These are phyloP conservation scores for Crenichthys baileyi DNA, from an alignment of 2,797 vertebrate species.

Conservation along the genomic window DNA sequence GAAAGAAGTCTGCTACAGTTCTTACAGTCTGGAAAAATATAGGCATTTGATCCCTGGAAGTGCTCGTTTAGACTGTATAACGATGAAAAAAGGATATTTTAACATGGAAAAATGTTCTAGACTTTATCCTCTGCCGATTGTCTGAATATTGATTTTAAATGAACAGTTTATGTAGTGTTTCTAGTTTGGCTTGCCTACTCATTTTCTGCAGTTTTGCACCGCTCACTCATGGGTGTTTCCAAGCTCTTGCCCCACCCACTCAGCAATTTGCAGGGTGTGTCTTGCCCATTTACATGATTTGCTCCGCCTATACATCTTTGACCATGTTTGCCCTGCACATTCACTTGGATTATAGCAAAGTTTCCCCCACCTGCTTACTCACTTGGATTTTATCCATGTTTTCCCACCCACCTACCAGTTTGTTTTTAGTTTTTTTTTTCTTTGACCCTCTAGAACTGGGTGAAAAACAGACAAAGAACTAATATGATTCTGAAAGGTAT, in stretches of 20 bases:
- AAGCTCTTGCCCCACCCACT: not conserved
- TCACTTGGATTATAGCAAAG: not conserved
- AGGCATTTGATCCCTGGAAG: not conserved
- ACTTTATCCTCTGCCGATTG: not conserved
- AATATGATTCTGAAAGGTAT: not conserved
- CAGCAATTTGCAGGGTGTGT: too few relatives aligned
- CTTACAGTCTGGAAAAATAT: not conserved
- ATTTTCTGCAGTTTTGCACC: not conserved
- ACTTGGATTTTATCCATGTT: not conserved
- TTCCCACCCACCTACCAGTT: not conserved
- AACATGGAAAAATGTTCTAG: not conserved
- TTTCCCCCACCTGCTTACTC: not conserved
- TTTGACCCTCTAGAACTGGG: not conserved
- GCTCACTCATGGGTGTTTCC: not conserved
- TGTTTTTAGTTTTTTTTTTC: not conserved
- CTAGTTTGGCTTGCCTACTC: not conserved
- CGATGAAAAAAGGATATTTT: not conserved
- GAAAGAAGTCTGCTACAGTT: not conserved
- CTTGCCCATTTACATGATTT: not conserved
- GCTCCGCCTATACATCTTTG: not conserved
- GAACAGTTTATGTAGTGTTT: not conserved
- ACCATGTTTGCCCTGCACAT: not conserved
- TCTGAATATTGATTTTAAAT: not conserved
- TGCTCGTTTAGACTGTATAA: too few relatives aligned
- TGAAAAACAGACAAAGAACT: not conserved